These are phyloP conservation scores for Ormyrus thymus DNA, from an alignment of 2,888 invertebrate species.

Conservation along the genomic window DNA sequence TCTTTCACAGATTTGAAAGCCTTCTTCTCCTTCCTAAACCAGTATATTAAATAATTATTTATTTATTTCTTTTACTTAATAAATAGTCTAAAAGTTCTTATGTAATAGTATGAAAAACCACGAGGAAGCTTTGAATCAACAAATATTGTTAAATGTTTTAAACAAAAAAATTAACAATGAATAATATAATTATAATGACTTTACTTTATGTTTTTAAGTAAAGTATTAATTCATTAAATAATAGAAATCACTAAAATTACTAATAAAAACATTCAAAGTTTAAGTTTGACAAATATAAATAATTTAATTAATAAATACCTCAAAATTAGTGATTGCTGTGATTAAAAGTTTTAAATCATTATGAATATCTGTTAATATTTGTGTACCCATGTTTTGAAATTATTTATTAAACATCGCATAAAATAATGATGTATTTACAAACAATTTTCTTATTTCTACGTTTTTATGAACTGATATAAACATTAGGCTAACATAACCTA, in stretches of 20 bases:
- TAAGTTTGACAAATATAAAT: not conserved
- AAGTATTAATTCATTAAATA: not conserved
- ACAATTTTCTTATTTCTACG: not conserved
- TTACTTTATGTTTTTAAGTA: too few species aligned
- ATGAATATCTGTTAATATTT: constrained; percentile 67
- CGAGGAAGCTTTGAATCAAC: too few species aligned
- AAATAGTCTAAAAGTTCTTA: too few species aligned
- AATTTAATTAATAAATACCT: constrained; percentile 60
- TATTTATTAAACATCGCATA: constrained; percentile 24
- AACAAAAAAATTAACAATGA: too few species aligned
- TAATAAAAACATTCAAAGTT: not conserved
- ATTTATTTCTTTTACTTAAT: too few species aligned
- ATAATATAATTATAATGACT: too few species aligned
- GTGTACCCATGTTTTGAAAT: constrained; percentile 65
- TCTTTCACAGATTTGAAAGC: constrained; percentile 72
- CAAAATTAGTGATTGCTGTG: constrained; percentile 67
- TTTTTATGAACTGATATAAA: too few species aligned
- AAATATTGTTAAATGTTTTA: too few species aligned
- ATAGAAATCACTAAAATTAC: not conserved
- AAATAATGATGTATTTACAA: constrained; percentile 37
- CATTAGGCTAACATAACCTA: too few species aligned
- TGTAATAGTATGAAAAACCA: too few species aligned
- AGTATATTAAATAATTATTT: constrained; percentile 1
- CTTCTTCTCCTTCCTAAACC: constrained; percentile 71
- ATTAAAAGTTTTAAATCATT: constrained; percentile 70